These are phyloP conservation scores for Antechinus stuartii DNA, from an alignment of 2,113 vertebrate species.

Conservation along the genomic window DNA sequence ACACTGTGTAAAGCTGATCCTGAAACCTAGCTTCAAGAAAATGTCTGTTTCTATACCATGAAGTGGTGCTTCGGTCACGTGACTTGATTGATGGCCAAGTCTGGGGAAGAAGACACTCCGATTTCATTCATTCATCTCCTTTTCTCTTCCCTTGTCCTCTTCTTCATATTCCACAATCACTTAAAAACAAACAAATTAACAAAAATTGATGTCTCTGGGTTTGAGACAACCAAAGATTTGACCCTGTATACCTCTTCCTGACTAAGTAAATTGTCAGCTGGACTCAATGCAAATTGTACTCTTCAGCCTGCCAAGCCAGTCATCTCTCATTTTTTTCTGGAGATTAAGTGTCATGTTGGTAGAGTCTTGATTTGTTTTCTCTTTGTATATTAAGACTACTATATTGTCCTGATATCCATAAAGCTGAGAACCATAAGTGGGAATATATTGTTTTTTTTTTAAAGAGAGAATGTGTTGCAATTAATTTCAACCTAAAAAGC, in stretches of 20 bases:
- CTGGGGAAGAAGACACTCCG: not conserved
- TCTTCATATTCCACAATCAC: not conserved
- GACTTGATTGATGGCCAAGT: not conserved
- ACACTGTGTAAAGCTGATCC: constrained; percentile 79
- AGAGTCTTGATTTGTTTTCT: constrained; percentile 31
- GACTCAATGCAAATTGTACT: no score
- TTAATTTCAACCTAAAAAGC: constrained; percentile 73
- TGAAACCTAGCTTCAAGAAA: constrained; percentile 70
- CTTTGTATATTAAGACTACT: constrained; percentile 47
- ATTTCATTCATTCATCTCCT: not conserved
- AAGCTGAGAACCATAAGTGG: not conserved
- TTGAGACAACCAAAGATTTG: not conserved
- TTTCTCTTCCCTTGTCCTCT: not conserved
- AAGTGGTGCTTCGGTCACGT: not conserved
- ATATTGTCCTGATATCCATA: constrained; percentile 44
- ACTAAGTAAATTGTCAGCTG: not conserved
- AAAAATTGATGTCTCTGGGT: constrained; percentile 4
- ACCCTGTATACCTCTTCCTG: not conserved
- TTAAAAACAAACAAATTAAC: not conserved
- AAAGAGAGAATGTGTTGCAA: constrained; percentile 60
- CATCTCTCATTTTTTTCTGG: not conserved
- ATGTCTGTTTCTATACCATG: constrained; percentile 49
- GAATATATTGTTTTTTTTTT: constrained; percentile 54
- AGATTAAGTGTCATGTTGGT: not conserved
- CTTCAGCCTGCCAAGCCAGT: not conserved